Base-by-base conservation (phyloP, 1,140 invertebrate genomes). In the Megalonaias nervosa region DNA sequence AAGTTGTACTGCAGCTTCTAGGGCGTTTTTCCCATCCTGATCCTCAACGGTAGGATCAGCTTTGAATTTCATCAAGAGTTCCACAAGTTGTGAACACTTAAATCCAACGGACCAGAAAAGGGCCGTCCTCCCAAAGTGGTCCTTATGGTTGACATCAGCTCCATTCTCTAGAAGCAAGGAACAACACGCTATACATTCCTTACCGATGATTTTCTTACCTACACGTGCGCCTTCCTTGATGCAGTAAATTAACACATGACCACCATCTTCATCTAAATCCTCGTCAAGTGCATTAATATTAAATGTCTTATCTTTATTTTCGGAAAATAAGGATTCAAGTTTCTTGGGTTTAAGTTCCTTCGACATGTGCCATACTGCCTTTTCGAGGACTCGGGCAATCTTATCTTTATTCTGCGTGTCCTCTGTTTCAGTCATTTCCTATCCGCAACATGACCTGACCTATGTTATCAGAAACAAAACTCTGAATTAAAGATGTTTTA, bases 241-340 rank as follows among this genome's bases (percentile, higher is more conserved):
- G 62, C 76, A 78, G 21, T 73, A 74, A 12, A 73, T 59, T 38
- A 78, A 57, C 48, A 62, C 66, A 19, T 74, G 58, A 19, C 71
- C 76, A 19, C 76, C 76, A 56, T 78, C 76, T 31, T 73, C 66
- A 16, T 78, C 76, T 61, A 68, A 78, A 15, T 78, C 76, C 0
- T 72, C 62, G 19, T 73, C 56, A 16, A 38, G 59, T 31, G 19
- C 38, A 21, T 78, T 74, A 48, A 78, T 26, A n/a, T 68, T 69
- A 56, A 69, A 67, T 4, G 59, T 31, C 19, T 78, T 71, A 15
- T 67, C 59, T 38, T 66, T 61, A 19, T 66, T 57, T 16, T 78
- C 71, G 12, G 59, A 12, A 15, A 78, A 26, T 19, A 73, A 78
- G 14, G 11, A 38, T 26, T 61, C 21, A 17, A 78, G 76, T 57